Evolutionary conservation across 1,140 invertebrate genomes (phyloP), one percentile per base, ranked within the genome.

Genomic region (Leptopilina clavipes): DNA sequence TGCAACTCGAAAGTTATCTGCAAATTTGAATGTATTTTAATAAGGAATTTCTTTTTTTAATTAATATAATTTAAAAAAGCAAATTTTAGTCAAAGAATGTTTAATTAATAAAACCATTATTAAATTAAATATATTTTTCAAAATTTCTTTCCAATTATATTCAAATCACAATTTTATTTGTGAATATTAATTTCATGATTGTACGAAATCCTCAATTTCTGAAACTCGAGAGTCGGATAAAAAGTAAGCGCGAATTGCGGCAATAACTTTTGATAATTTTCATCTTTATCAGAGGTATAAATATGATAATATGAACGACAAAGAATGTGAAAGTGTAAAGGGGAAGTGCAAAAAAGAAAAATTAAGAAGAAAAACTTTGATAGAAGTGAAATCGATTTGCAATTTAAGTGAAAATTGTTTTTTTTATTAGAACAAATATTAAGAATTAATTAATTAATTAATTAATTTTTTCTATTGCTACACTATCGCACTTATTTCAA

Each of bases 201-300:
- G 22, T 7, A 22, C 25, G 59, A 65, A 65, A 65, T 65, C 59
- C 22, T 65, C 59, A 19, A 31, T 65, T 65, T 65, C 59, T 65
- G 59, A 65, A 65, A 65, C 59, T 65, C 59, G 59, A 65, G 59
- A 65, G 59, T 65, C 59, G 59, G 59, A 65, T 65, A n/a, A 37
- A n/a, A 40, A n/a, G 6, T 31, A 65, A 31, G 59, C 56, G 56
- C 19, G 56, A 65, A 31, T 65, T 65, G 11, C 11, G 3, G 25
- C 22, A 65, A 65, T 65, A 65, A 65, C 59, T 65, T 65, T 37
- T 22, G 59, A 65, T 37, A 65, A 65, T 31, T 40, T 65, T 1
- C 59, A 22, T 31, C 25, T 65, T 65, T 14, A 25, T 65, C 48
- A 52, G 37, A 40, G 48, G 48, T 52, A 45, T 7, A 40, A 7